phyloP scores from a whole-genome alignment of 2,888 invertebrate species.

The Xestobium rufovillosum region DNA sequence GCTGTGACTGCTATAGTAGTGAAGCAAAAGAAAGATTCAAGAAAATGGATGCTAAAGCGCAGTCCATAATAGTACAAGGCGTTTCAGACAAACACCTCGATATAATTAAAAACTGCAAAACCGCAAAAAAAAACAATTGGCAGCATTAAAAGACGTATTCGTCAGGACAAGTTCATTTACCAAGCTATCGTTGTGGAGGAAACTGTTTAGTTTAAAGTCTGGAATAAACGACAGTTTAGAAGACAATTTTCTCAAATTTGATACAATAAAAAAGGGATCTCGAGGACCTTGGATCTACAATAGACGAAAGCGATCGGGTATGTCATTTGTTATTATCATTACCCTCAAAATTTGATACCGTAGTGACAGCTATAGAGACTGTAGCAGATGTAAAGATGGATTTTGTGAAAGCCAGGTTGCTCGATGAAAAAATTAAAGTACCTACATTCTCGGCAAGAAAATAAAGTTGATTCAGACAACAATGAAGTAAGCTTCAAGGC shows the following conservation, averaged over 20 bases:
- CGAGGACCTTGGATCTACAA: conserved; percentile 10
- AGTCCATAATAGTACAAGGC: conserved; percentile 19
- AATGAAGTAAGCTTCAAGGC: too few species aligned
- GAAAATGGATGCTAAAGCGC: conserved; percentile 18
- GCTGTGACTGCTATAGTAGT: too few species aligned
- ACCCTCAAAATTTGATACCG: conserved; percentile 9
- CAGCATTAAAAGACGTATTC: conserved; percentile 17
- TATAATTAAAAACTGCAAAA: conserved; percentile 20
- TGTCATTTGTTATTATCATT: too few species aligned
- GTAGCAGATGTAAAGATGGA: conserved; percentile 7
- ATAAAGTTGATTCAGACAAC: too few species aligned
- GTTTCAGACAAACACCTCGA: conserved; percentile 20
- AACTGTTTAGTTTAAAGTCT: too few species aligned
- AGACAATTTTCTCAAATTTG: conserved; percentile 19
- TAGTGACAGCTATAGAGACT: conserved; percentile 9
- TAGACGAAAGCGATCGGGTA: conserved; percentile 9
- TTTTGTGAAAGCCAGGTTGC: conserved; percentile 11
- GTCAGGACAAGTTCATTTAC: conserved; percentile 18
- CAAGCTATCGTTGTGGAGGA: conserved; percentile 15
- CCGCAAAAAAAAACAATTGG: conserved; percentile 14
- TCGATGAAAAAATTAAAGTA: too few species aligned
- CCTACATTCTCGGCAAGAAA: too few species aligned
- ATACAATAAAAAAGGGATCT: too few species aligned
- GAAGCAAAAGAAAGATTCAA: too few species aligned
- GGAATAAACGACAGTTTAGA: too few species aligned